A percentile compares a stretch with the other conserved stretches of the same genome.
phyloP scores from a whole-genome alignment of 2,888 invertebrate genomes.

The Trichacis sp. region DNA sequence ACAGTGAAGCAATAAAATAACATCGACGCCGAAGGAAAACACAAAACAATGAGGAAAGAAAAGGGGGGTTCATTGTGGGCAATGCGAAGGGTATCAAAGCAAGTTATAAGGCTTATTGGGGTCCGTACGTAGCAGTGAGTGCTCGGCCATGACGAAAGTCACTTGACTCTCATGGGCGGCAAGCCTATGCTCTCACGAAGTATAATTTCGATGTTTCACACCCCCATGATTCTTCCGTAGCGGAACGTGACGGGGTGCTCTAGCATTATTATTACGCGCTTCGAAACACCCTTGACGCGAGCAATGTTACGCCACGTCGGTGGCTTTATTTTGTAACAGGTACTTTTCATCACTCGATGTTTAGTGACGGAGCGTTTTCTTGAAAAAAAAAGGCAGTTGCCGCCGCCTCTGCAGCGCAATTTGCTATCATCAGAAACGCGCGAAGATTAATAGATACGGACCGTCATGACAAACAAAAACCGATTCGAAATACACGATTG shows the following conservation, averaged over 20 bases:
- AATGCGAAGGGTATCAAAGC: conserved; percentile 45
- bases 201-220: conserved; percentile 45
- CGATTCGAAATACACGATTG: neutral
- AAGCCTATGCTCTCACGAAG: conserved; percentile 34
- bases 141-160: conserved; percentile 48
- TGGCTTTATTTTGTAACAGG: conserved; percentile 45
- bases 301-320: conserved; percentile 17
- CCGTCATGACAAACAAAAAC: conserved; percentile 20
- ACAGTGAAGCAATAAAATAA: too few species aligned
- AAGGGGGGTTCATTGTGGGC: neutral
- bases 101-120: conserved; percentile 54
- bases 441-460: conserved; percentile 25
- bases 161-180: conserved; percentile 47
- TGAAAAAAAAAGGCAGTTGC: conserved; percentile 19
- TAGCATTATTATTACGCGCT: conserved; percentile 19
- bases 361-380: conserved; percentile 40
- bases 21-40: neutral
- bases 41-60: conserved; percentile 15
- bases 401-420: conserved; percentile 26
- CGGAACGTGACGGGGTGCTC: conserved; percentile 25
- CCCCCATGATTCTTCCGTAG: conserved; percentile 36
- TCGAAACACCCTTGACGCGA: conserved; percentile 16
- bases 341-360: conserved; percentile 49
- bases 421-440: conserved; percentile 18
- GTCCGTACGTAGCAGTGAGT: conserved; percentile 41